Base-by-base conservation (phyloP, 2,113 vertebrate genomes). In the Zosterops borbonicus region DNA sequence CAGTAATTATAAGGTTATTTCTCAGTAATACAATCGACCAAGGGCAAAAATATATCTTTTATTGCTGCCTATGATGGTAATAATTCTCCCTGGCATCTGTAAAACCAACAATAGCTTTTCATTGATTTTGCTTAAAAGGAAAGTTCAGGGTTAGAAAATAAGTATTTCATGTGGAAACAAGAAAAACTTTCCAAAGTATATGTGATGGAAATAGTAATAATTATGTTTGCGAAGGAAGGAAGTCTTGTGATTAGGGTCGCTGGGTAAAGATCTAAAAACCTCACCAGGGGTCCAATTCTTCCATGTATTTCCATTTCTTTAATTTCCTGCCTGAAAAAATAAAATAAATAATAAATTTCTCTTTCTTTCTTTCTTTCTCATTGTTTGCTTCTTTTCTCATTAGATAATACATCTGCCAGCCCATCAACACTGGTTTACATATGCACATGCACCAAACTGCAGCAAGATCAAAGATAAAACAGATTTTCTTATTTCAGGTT, bases 71-170 rank as follows among this genome's bases (percentile, higher is more conserved):
- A 52, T 93, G 76, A 90, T 91, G 88, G 88, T 80, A 93, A 90
- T 96, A 96, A 94, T 85, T 97, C 94, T 96, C 73, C 68, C 41
- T 90, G 92, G 92, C 95, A 94, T 81, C 77, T 83, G 64, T 88
- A 94, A 97, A 96, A 93, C 79, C 88, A 94, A 93, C 96, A 96
- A 92, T 83, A 96, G 83, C 88, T 93, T 96, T 96, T 93, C 90
- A 97, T 95, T 89, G 93, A 96, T 94, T 96, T 96, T 91, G 56
- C 83, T 97, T 96, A 96, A 96, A 93, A 96, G 88, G 79, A 96
- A 97, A 95, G 85, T 94, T 94, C 82, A 83, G 71, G 59, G 79
- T 88, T 83, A 86, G 87, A 94, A 96, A 95, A 95, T 92, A 93
- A 88, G 92, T 83, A 96, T 90, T 95, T 96, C 85, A 94, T 37